phyloP scores from a whole-genome alignment of 1,140 invertebrate species.

The Leptopilina clavipes region DNA sequence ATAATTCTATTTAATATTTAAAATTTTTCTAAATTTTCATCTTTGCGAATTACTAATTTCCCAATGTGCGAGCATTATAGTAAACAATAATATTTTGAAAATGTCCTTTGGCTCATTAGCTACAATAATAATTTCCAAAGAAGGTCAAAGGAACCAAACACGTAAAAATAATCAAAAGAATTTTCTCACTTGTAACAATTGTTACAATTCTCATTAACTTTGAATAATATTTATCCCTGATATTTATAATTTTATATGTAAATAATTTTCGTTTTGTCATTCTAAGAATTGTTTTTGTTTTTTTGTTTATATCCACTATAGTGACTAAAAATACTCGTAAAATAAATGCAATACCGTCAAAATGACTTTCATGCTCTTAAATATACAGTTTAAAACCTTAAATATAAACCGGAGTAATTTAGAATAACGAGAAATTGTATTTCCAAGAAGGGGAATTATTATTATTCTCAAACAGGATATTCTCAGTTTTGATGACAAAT shows the following conservation, averaged over 20 bases:
- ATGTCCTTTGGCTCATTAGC: too few species aligned
- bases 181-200: background rate
- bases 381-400: slow-evolving; percentile 36
- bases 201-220: too few species aligned
- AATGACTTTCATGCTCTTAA: background rate
- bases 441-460: slow-evolving; percentile 42
- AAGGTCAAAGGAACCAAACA: too few species aligned
- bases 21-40: too few species aligned
- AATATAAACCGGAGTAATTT: slow-evolving; percentile 39
- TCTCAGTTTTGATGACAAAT: slow-evolving; percentile 40
- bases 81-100: too few species aligned
- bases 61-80: too few species aligned
- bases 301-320: background rate
- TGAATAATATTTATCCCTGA: too few species aligned
- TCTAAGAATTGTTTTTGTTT: background rate
- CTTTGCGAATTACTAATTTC: too few species aligned
- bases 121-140: too few species aligned
- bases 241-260: background rate
- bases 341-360: background rate
- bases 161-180: too few species aligned
- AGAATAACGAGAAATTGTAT: slow-evolving; percentile 41
- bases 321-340: background rate
- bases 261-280: background rate
- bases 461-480: slow-evolving; percentile 35
- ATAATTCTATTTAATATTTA: too few species aligned